Evolutionary conservation across 2,797 vertebrate species (phyloP).

Genomic region (Glyptemys insculpta): DNA sequence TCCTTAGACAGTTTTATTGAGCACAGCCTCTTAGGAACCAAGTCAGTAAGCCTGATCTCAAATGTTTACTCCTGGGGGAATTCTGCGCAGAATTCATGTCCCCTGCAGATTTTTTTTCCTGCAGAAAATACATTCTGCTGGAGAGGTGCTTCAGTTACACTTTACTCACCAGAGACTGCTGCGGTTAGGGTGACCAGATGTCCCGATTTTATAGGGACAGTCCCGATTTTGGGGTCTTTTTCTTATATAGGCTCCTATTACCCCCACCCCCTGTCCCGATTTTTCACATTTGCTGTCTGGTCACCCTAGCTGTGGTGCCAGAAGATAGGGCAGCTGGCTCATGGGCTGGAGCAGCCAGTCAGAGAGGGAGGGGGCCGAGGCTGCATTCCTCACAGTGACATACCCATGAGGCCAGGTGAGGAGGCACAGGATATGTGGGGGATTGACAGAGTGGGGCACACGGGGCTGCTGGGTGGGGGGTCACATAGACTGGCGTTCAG

Average conservation of each 20-base stretch:
- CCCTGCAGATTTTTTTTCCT: neutral
- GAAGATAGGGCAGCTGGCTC: too few species aligned
- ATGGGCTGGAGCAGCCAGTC: too few species aligned
- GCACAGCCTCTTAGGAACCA: neutral
- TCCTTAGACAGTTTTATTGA: neutral
- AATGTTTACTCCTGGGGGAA: neutral
- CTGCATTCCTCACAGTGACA: neutral
- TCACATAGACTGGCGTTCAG: neutral
- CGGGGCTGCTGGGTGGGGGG: too few species aligned
- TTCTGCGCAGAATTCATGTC: neutral
- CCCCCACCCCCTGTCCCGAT: too few species aligned
- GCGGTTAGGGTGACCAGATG: too few species aligned
- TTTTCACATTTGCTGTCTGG: too few species aligned
- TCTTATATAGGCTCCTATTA: too few species aligned
- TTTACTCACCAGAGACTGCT: neutral
- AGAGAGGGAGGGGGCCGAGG: too few species aligned
- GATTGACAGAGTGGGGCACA: neutral
- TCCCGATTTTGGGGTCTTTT: too few species aligned
- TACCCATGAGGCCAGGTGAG: neutral
- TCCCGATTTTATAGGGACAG: too few species aligned
- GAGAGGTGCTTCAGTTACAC: neutral
- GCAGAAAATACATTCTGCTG: neutral
- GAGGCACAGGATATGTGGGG: neutral
- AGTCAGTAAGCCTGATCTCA: rapidly evolving
- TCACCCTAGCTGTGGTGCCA: too few species aligned